Conservation (phyloP, 2,888 invertebrate genomes). For the Panopea generosa region DNA sequence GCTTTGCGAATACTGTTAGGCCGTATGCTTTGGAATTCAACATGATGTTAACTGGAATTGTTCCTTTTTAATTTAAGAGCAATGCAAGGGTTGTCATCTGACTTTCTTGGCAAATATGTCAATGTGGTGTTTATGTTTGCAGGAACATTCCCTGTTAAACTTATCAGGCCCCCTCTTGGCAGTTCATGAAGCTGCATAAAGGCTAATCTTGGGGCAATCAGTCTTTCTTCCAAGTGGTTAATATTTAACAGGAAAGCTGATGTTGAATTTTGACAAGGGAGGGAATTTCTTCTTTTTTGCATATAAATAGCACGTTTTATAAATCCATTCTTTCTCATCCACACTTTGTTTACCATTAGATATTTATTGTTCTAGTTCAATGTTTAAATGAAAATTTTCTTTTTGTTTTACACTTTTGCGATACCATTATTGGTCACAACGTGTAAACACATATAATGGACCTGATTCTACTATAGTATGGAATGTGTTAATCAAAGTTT, state of each 20-base stretch:
- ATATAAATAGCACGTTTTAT: conserved; percentile 50
- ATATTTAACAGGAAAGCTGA: conserved; percentile 48
- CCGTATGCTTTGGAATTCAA: conserved; percentile 47
- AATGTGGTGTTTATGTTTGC: conserved; percentile 54
- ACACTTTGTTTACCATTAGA: conserved; percentile 16
- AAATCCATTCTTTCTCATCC: conserved; percentile 39
- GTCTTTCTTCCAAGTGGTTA: conserved; percentile 45
- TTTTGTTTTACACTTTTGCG: conserved; percentile 3
- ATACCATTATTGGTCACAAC: conserved; percentile 28
- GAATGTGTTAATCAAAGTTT: conserved; percentile 4
- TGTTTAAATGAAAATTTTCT: not conserved
- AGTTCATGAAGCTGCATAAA: conserved; percentile 56
- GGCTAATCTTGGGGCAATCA: conserved; percentile 42
- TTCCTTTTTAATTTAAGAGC: conserved; percentile 49
- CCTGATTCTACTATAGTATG: conserved; percentile 7
- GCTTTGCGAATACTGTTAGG: conserved; percentile 35
- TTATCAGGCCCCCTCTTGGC: conserved; percentile 41
- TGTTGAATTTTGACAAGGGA: conserved; percentile 47
- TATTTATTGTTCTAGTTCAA: not conserved
- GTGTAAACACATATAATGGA: conserved; percentile 15
- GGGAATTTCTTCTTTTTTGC: conserved; percentile 49
- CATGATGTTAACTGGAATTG: conserved; percentile 54
- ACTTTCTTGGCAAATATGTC: conserved; percentile 33
- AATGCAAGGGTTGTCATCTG: conserved; percentile 43
- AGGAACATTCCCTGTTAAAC: conserved; percentile 55